phyloP scores from a whole-genome alignment of 2,888 invertebrate species.

The Eupelmus urozonus region DNA sequence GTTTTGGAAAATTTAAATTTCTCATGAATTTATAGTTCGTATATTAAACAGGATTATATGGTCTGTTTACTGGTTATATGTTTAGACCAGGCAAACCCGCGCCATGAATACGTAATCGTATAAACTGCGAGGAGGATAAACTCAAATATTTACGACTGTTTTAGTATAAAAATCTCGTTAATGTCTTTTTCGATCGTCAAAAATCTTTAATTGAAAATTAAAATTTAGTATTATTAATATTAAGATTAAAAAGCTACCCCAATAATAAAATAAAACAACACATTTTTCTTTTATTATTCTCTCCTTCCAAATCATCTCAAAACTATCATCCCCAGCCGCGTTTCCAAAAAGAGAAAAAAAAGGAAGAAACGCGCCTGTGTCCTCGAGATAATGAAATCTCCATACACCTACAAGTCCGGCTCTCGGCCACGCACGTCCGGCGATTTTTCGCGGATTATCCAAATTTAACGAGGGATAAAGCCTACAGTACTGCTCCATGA shows the following conservation, averaged over 20 bases:
- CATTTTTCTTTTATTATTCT: too few species aligned
- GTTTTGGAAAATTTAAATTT: constrained; percentile 13
- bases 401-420: not conserved
- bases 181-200: too few species aligned
- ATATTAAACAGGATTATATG: constrained; percentile 13
- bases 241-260: too few species aligned
- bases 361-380: not conserved
- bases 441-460: constrained; percentile 40
- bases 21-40: not conserved
- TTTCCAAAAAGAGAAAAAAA: not conserved
- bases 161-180: too few species aligned
- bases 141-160: constrained; percentile 7
- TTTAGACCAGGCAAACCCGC: not conserved
- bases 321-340: not conserved
- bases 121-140: not conserved
- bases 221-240: too few species aligned
- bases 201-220: too few species aligned
- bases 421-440: not conserved
- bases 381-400: constrained; percentile 9
- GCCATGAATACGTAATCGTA: constrained; percentile 12
- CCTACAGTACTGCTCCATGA: not conserved
- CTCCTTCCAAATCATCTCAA: too few species aligned
- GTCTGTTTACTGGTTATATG: constrained; percentile 12
- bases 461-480: constrained; percentile 19
- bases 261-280: too few species aligned